Percentiles rank a stretch among this genome's conserved stretches.
These are phyloP conservation scores for Oxyura jamaicensis DNA, from an alignment of 2,113 vertebrate genomes.

Conservation along the genomic window DNA sequence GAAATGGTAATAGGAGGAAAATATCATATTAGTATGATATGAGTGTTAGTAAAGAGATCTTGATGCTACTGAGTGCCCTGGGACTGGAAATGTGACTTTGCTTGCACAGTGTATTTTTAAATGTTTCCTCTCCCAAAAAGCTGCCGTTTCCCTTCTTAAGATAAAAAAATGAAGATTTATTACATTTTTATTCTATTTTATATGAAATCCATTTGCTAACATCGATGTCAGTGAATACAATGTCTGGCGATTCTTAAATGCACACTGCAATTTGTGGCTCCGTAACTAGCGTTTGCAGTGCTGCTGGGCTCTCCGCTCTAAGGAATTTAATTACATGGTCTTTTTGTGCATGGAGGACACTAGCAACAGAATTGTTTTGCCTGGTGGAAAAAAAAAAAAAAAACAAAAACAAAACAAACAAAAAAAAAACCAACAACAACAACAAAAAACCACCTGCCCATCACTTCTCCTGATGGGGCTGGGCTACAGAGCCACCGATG, in stretches of 20 bases:
- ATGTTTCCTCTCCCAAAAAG: background rate
- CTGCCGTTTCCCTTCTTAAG: background rate
- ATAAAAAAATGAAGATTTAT: background rate
- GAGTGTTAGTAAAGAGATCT: background rate
- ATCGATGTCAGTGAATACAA: constrained; percentile 30
- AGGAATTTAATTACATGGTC: constrained; percentile 63
- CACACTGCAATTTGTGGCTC: constrained; percentile 51
- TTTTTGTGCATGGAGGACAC: constrained; percentile 33
- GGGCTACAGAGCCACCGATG: constrained; percentile 54
- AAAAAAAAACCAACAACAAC: too few relatives aligned
- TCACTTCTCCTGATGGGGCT: constrained; percentile 57
- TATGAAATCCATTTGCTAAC: constrained; percentile 6
- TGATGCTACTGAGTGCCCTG: background rate
- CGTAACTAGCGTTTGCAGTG: constrained; percentile 38
- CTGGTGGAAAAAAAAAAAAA: constrained; percentile 39
- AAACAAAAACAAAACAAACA: constrained; percentile 26
- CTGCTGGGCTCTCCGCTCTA: constrained; percentile 19
- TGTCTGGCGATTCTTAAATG: constrained; percentile 28
- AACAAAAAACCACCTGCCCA: background rate
- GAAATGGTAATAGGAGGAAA: background rate
- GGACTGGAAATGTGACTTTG: background rate
- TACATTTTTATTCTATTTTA: constrained; percentile 9
- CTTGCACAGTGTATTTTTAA: background rate
- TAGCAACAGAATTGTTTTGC: constrained; percentile 49
- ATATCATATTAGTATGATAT: background rate